Base-by-base conservation (phyloP, 2,888 invertebrate genomes). In the Amiota communis region DNA sequence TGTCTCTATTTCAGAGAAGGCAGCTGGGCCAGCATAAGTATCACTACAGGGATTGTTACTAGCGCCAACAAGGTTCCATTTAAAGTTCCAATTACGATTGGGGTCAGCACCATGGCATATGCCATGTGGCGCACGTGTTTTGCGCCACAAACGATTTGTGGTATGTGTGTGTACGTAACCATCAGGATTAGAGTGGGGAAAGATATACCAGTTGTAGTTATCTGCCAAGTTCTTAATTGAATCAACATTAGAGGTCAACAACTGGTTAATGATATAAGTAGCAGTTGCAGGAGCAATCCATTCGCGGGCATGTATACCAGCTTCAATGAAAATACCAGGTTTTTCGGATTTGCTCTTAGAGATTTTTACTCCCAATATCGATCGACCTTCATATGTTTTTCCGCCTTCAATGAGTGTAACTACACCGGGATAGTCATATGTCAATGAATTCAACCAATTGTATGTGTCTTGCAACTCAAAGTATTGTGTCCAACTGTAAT, bases 141-240 rank as follows among this genome's bases (percentile, higher is more conserved):
- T 94, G 20, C 92, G 87, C 94, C 94, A 94, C 72, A 93, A 78
- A 61, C 94, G 91, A 61, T 92, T 93, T 15, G 86, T 88, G 4
- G 91, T 91, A 81, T 94, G 93, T 0, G 94, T 92, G 86, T 92
- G 94, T 51, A 92, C 93, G 80, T 92, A 94, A 2, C 96, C 96
- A 89, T 96, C 96, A 11, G 95, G 95, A 87, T 96, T 96, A 36
- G 93, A 88, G 17, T 93, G 90, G 0, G 96, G 95, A 76, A 95
- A 91, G 73, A 96, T 91, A 85, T 95, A 94, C 94, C 94, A 96
- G 77, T 94, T 94, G 80, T 91, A 92, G 49, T 91, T 90, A 70
- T 92, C 90, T 0, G 92, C 91, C 10, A 93, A 91, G 9, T 87
- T 77, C 71, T 88, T 88, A 0, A 92, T 88, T 13, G 91, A 90